Percentiles rank a stretch among this genome's conserved stretches.
These are phyloP conservation scores for Physocephala rufipes DNA, from an alignment of 2,888 invertebrate genomes.

Conservation along the genomic window DNA sequence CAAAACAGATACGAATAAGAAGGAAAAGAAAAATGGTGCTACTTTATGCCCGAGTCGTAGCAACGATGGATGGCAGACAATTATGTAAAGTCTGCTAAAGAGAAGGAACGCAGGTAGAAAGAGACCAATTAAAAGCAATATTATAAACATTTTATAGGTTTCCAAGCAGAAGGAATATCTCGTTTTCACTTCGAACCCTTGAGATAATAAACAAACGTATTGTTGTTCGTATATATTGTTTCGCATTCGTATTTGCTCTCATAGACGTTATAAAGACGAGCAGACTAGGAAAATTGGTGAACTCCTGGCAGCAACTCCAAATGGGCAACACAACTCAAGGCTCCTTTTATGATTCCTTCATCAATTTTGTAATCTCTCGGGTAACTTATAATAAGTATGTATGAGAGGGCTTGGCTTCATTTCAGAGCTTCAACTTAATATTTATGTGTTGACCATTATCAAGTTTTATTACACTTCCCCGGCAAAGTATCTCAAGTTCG, in stretches of 20 bases:
- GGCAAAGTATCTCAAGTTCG: background rate
- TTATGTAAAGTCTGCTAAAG: background rate
- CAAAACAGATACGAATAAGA: background rate
- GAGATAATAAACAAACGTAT: too few relatives aligned
- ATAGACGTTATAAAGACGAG: background rate
- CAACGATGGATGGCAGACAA: background rate
- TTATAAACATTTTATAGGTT: background rate
- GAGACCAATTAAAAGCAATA: slow-evolving; percentile 12
- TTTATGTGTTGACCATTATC: background rate
- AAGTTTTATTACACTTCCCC: background rate
- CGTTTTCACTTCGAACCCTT: background rate
- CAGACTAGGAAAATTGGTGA: background rate
- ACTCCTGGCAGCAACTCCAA: background rate
- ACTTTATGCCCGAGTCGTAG: background rate
- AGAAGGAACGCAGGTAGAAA: background rate
- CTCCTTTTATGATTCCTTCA: too few relatives aligned
- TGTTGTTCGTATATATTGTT: too few relatives aligned
- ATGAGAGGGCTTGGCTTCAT: too few relatives aligned
- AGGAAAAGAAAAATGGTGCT: slow-evolving; percentile 13
- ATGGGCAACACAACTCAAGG: too few relatives aligned
- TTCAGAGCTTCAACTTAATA: too few relatives aligned
- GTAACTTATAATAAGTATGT: too few relatives aligned
- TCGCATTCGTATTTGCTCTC: too few relatives aligned
- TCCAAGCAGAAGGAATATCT: background rate
- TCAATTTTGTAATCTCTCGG: too few relatives aligned